Evolutionary conservation across 2,888 invertebrate species (phyloP).

Genomic region (Lamellibrachia columna): DNA sequence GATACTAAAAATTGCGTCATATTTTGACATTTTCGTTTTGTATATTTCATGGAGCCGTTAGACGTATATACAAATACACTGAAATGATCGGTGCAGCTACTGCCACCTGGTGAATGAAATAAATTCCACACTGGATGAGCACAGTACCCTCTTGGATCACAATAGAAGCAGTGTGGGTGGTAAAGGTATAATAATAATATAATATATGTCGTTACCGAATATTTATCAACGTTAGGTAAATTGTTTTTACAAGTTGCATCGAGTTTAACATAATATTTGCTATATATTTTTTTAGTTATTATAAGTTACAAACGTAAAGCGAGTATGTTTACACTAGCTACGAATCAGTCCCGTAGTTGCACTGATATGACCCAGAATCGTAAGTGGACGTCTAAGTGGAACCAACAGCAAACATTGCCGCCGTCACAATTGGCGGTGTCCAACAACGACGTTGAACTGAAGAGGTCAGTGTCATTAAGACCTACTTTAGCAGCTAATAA

Average conservation of each 20-base stretch:
- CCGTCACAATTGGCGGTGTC: not conserved
- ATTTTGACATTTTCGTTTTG: not conserved
- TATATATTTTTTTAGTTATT: too few species aligned
- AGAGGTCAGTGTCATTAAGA: not conserved
- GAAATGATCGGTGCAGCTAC: not conserved
- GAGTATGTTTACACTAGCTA: too few species aligned
- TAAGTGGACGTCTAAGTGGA: not conserved
- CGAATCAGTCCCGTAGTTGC: not conserved
- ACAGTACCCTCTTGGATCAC: not conserved
- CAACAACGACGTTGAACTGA: not conserved
- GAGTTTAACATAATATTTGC: too few species aligned
- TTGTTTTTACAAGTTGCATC: too few species aligned
- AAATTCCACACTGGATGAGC: not conserved
- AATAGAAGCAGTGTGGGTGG: not conserved
- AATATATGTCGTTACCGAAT: not conserved
- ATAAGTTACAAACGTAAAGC: too few species aligned
- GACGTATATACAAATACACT: not conserved
- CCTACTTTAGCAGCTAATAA: not conserved
- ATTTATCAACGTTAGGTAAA: not conserved
- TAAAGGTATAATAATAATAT: not conserved
- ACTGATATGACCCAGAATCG: not conserved
- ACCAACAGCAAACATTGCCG: not conserved
- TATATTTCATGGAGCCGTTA: not conserved
- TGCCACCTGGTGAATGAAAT: not conserved
- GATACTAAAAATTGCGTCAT: too few species aligned